A percentile compares a stretch with the other conserved stretches of the same genome.
Conservation (phyloP, 2,113 vertebrate genomes). For the Phoenicopterus ruber region DNA sequence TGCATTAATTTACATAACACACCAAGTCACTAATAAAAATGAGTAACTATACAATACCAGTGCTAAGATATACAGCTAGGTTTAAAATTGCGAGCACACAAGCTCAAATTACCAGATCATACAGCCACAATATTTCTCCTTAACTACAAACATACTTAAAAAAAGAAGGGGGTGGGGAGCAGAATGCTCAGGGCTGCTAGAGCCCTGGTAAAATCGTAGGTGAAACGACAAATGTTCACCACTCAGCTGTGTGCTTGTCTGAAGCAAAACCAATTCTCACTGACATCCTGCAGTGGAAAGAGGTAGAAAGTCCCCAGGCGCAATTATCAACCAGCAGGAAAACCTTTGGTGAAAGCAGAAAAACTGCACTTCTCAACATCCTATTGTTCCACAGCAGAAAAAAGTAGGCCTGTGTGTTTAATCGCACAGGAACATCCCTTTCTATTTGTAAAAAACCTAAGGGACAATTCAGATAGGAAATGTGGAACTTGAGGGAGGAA, state of each 20-base stretch:
- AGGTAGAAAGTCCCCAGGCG: background rate
- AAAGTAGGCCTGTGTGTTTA: background rate
- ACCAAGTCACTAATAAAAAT: background rate
- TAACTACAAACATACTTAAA: background rate
- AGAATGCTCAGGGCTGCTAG: background rate
- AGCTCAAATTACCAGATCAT: background rate
- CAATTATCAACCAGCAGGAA: background rate
- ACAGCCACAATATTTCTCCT: no score
- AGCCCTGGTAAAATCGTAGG: background rate
- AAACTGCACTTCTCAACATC: background rate
- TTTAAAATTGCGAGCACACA: background rate
- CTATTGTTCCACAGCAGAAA: background rate
- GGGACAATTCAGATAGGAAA: background rate
- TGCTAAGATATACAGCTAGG: background rate
- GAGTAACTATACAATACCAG: background rate
- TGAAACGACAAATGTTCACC: background rate
- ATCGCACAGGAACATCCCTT: background rate
- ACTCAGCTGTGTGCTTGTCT: background rate
- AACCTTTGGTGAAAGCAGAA: background rate
- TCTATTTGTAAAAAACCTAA: background rate
- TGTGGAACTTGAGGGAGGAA: background rate
- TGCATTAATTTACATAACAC: background rate
- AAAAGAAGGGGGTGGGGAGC: accelerated
- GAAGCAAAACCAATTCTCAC: background rate
- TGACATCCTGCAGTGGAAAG: background rate